Evolutionary conservation across 2,113 vertebrate genomes (phyloP).

Genomic region (Campylorhamphus procurvoides): DNA sequence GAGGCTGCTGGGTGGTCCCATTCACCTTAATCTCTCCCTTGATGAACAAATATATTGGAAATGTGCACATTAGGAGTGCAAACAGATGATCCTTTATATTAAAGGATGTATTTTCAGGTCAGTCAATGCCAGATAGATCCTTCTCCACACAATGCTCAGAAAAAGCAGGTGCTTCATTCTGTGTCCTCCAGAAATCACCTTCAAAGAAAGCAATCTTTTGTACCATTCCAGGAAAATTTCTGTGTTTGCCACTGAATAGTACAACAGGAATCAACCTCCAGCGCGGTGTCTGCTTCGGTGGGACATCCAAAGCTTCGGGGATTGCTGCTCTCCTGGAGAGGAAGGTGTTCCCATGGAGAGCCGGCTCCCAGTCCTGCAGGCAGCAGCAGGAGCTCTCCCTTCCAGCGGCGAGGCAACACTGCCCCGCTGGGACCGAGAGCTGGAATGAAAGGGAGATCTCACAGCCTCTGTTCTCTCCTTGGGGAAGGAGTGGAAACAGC

Average conservation of each 20-base stretch:
- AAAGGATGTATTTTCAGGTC: background rate
- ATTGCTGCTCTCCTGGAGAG: background rate
- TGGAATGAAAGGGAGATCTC: background rate
- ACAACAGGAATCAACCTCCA: background rate
- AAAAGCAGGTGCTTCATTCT: background rate
- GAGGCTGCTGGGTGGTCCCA: background rate
- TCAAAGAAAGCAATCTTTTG: background rate
- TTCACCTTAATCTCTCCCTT: background rate
- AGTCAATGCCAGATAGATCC: background rate
- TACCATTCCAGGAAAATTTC: background rate
- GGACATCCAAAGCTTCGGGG: background rate
- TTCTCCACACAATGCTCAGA: background rate
- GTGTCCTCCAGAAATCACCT: background rate
- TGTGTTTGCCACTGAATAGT: background rate
- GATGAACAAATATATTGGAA: background rate
- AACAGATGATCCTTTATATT: background rate
- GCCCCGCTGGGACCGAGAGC: constrained; percentile 19
- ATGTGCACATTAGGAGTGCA: background rate
- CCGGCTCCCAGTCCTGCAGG: background rate
- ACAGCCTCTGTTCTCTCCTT: background rate
- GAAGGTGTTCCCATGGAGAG: background rate
- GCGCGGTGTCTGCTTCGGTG: rapidly evolving
- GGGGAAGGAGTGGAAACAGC: background rate
- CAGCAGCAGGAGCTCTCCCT: background rate
- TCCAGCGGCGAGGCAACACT: constrained; percentile 32